Evolutionary conservation across 2,888 invertebrate genomes (phyloP).

Genomic region (Acleris cristana): DNA sequence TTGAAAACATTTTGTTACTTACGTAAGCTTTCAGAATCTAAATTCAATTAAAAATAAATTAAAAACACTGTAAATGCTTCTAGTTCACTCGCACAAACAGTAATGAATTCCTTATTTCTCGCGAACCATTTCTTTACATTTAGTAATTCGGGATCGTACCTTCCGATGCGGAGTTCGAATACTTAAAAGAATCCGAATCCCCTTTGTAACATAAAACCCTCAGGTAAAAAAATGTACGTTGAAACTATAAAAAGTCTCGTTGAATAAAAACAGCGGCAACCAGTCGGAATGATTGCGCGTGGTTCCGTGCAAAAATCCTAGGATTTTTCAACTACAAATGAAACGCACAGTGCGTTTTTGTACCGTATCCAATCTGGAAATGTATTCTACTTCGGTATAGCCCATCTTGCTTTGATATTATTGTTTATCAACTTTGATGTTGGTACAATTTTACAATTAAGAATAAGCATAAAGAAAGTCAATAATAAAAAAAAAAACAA

Average conservation of each 20-base stretch:
- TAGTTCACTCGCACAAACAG: not conserved
- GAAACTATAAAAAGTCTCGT: slow-evolving; percentile 15
- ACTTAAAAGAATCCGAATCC: slow-evolving; percentile 15
- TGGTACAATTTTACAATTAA: no score
- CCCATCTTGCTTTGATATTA: not conserved
- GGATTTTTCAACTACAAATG: not conserved
- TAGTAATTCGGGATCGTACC: slow-evolving; percentile 19
- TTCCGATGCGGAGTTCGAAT: slow-evolving; percentile 12
- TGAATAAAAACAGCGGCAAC: slow-evolving; percentile 10
- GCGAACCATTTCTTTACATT: slow-evolving; percentile 9
- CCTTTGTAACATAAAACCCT: slow-evolving; percentile 28
- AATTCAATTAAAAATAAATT: not conserved
- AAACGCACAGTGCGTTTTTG: not conserved
- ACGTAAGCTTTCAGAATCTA: not conserved
- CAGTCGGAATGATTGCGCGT: not conserved
- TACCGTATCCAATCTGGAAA: not conserved
- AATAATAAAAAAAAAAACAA: no score
- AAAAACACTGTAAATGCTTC: not conserved
- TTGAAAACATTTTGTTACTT: not conserved
- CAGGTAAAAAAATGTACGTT: slow-evolving; percentile 14
- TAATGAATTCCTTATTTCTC: slow-evolving; percentile 14
- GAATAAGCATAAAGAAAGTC: no score
- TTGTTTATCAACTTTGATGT: no score
- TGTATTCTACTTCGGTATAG: not conserved
- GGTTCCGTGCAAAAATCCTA: slow-evolving; percentile 1